Evolutionary conservation across 2,888 invertebrate species (phyloP), one percentile per base, ranked within the genome.

Genomic region (Marasmarcha lunaedactyla): DNA sequence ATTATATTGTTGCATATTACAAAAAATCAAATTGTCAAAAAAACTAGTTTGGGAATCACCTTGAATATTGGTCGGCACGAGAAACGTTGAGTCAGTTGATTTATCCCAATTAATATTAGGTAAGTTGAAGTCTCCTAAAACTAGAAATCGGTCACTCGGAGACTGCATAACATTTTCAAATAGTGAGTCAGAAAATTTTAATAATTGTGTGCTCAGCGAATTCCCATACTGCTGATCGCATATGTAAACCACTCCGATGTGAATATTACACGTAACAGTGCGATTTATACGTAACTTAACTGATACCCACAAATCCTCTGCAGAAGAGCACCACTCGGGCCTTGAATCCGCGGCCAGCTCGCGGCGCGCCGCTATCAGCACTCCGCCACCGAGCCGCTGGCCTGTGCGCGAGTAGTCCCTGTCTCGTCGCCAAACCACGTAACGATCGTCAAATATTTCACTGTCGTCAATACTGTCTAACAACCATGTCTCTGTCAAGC

Each of bases 401-500:
- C 15, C 13, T 7, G 39, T 42, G 3, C 35, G 25, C 26, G 14
- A 25, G 35, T 43, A 46, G 26, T 42, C 33, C 3, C 45, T 39
- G 39, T 44, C 42, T 6, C 42, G 41, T 30, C 47, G 33, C 20
- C 15, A 45, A 7, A 47, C 43, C 14, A 35, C 15, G 33, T 44
- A 46, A 20, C 43, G 7, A 7, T 13, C 14, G 30, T 42, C 42
- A 39, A 46, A 42, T 14, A 44, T 26, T 37, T 44, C 46, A 15
- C n/a, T n/a, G 20, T 41, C 38, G 15, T 14, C 35, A 11, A 47
- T 43, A 15, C 45, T 38, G 1, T 37, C 36, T 1, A 42, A 20
- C 5, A 47, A 36, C 45, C 45, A 47, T 4, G 42, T 42, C 25
- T 47, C 47, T 4, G 43, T 46, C 13, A 47, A 12, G n/a, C 36